phyloP scores from a whole-genome alignment of 2,888 invertebrate species.

The Mimumesa dahlbomi region DNA sequence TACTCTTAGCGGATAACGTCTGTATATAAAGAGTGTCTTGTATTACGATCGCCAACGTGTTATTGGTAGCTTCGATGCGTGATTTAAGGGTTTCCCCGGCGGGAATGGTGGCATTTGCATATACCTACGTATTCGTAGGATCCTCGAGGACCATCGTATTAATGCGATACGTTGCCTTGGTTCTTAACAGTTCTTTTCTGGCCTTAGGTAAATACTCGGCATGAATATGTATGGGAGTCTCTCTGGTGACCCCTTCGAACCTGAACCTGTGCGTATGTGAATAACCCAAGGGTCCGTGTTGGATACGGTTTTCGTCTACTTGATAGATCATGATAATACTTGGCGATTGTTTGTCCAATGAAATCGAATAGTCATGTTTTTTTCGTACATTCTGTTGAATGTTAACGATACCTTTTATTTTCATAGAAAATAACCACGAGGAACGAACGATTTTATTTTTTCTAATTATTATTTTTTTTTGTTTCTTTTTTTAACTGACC shows the following conservation, averaged over 20 bases:
- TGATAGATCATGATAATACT: no score
- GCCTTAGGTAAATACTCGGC: slow-evolving; percentile 64
- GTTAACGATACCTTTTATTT: no score
- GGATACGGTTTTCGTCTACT: no score
- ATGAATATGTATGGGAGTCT: slow-evolving; percentile 63
- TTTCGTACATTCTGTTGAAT: background rate
- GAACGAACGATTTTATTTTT: no score
- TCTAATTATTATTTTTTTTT: background rate
- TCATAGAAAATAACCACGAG: no score
- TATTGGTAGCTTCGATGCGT: slow-evolving; percentile 64
- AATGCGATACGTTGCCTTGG: slow-evolving; percentile 64
- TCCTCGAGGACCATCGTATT: slow-evolving; percentile 63
- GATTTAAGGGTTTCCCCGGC: slow-evolving; percentile 60
- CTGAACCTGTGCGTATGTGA: slow-evolving; percentile 38
- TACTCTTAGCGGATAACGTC: slow-evolving; percentile 16
- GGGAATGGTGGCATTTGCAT: slow-evolving; percentile 64
- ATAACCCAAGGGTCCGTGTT: slow-evolving; percentile 24
- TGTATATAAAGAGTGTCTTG: slow-evolving; percentile 40
- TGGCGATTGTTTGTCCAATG: no score
- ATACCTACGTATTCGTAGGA: slow-evolving; percentile 66
- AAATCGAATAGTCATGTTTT: no score
- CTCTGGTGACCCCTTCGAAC: slow-evolving; percentile 54
- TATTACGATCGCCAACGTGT: slow-evolving; percentile 52
- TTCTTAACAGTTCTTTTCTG: slow-evolving; percentile 68
- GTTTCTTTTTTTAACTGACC: background rate